A percentile compares a stretch with the other conserved stretches of the same genome.
Conservation (phyloP, 2,888 invertebrate species). For the Anorthoa munda region DNA sequence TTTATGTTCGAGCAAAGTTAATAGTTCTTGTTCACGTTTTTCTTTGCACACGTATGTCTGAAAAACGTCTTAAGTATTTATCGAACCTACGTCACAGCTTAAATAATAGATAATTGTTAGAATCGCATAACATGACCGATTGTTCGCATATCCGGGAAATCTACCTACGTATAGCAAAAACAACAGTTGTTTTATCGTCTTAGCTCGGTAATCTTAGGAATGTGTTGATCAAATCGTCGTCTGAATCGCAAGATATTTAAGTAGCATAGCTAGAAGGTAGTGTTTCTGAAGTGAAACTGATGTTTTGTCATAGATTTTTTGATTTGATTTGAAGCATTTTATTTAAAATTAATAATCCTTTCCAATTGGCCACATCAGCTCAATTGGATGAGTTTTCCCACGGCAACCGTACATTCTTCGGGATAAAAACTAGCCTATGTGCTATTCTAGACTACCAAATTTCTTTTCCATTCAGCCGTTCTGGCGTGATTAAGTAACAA, state of each 20-base stretch:
- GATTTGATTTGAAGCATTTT: too few relatives aligned
- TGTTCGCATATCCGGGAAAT: slow-evolving; percentile 6
- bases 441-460: too few relatives aligned
- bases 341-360: too few relatives aligned
- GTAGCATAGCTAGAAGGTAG: neutral
- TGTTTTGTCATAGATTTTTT: neutral
- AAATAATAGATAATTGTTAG: slow-evolving; percentile 22
- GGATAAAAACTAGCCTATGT: too few relatives aligned
- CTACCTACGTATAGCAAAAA: slow-evolving; percentile 3
- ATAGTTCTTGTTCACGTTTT: neutral
- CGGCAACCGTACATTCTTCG: too few relatives aligned
- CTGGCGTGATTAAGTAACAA: too few relatives aligned
- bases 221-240: slow-evolving; percentile 24
- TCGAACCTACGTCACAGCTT: slow-evolving; percentile 37
- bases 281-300: neutral
- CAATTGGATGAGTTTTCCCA: too few relatives aligned
- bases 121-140: slow-evolving; percentile 20
- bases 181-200: slow-evolving; percentile 13
- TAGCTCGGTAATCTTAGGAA: slow-evolving; percentile 27
- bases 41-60: neutral
- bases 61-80: slow-evolving; percentile 11
- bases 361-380: too few relatives aligned
- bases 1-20: neutral
- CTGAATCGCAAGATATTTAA: slow-evolving; percentile 6
- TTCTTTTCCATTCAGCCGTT: too few relatives aligned